Evolutionary conservation across 2,797 vertebrate genomes (phyloP), one percentile per base, ranked within the genome.

Genomic region (Lepidocolaptes lacrymiger): DNA sequence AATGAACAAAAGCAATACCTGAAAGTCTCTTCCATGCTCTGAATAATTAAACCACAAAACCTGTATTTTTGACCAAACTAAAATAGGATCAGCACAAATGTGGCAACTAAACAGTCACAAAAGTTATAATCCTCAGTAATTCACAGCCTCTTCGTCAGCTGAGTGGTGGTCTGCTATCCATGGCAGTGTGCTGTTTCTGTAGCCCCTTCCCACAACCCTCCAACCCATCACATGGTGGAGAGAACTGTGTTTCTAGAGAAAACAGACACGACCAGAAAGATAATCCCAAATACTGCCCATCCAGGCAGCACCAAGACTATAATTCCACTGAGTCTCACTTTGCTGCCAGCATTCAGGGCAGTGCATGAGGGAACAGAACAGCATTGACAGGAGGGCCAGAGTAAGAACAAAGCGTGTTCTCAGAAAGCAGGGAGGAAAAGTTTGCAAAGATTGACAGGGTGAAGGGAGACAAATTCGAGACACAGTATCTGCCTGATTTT

Each of bases 141-240:
- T 78, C 52, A 73, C 41, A 72, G 21, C 1, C 11, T 24, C 43
- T 74, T 59, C 46, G 27, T 27, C 48, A 52, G 10, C 5, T 49
- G 44, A 73, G 19, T 1, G 5, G 13, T 43, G 15, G 1, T 75
- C 66, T 79, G 56, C 41, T 54, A 1, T 8, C 2, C 0, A 5
- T 23, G 37, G 30, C 0, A 0, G 52, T 34, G 17, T 55, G 20
- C 10, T 69, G 3, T 18, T 89, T 54, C n/a, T 1, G 0, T 20
- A 32, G 12, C 7, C 32, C 9, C 10, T 64, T 54, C 64, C 19
- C 24, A 41, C 51, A 21, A 2, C 9, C n/a, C 13, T 54, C 28
- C 6, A 1, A 21, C 32, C 30, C 19, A 30, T 7, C n/a, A 39
- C 2, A 3, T 11, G 34, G 17, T 2, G 2, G 22, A 74, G 43